A percentile compares a stretch with the other conserved stretches of the same genome.
These are phyloP conservation scores for Reticulitermes lucifugus DNA, from an alignment of 2,888 invertebrate species.

Conservation along the genomic window DNA sequence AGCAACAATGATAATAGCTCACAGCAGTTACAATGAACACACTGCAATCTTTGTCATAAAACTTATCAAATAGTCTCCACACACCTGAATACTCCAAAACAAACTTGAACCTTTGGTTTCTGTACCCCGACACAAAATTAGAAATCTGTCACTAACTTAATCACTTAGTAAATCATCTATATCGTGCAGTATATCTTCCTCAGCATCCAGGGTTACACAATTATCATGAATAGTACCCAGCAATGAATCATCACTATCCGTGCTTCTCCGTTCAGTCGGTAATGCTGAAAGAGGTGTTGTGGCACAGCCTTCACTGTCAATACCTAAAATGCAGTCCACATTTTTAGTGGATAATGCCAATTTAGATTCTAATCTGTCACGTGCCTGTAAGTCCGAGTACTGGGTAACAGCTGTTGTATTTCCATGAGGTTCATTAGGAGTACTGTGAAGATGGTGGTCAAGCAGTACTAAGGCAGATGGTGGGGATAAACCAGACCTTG, in stretches of 20 bases:
- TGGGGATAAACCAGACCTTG: too few species aligned
- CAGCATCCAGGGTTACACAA: constrained; percentile 2
- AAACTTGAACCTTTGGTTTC: not conserved
- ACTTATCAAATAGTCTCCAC: too few species aligned
- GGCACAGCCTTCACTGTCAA: not conserved
- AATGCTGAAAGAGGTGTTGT: not conserved
- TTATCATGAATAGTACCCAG: not conserved
- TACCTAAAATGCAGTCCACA: not conserved
- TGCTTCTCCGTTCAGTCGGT: not conserved
- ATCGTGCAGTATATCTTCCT: constrained; percentile 61
- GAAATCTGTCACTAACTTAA: constrained; percentile 47
- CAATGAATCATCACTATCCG: constrained; percentile 12
- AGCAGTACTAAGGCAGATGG: not conserved
- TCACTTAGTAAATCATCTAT: constrained; percentile 63
- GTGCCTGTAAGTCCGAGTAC: not conserved
- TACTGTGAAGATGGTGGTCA: not conserved
- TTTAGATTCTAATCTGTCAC: not conserved
- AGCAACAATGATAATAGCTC: too few species aligned
- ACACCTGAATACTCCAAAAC: not conserved
- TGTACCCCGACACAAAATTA: not conserved
- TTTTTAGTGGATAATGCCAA: not conserved
- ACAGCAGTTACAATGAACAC: too few species aligned
- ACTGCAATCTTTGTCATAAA: too few species aligned
- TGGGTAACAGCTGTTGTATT: not conserved
- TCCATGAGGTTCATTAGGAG: not conserved